These are phyloP conservation scores for Bujurquina vittata DNA, from an alignment of 2,113 vertebrate genomes.

Conservation along the genomic window DNA sequence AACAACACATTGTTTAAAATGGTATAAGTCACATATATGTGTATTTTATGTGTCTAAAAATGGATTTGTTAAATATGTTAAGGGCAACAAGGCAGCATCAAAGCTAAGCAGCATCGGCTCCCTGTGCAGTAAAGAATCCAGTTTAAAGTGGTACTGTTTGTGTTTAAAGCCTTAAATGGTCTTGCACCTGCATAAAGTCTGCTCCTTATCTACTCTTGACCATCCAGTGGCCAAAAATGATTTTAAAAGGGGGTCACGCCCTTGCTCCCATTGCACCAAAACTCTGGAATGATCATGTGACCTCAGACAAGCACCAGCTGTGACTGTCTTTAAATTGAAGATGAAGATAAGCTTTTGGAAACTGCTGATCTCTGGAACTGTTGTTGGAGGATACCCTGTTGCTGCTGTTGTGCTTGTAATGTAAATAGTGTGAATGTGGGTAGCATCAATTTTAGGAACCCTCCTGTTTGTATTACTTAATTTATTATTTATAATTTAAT, in stretches of 20 bases:
- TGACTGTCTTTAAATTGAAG: not conserved
- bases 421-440: not conserved
- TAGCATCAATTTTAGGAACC: not conserved
- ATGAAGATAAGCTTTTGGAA: not conserved
- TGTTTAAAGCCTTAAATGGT: too few relatives aligned
- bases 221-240: not conserved
- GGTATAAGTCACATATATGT: not conserved
- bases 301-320: not conserved
- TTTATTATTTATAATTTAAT: not conserved
- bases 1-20: not conserved
- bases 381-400: not conserved
- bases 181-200: not conserved
- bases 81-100: too few relatives aligned
- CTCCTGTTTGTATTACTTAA: not conserved
- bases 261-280: not conserved
- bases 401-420: not conserved
- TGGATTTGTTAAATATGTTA: too few relatives aligned
- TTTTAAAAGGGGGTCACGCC: not conserved
- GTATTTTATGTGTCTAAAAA: too few relatives aligned
- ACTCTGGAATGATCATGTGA: not conserved
- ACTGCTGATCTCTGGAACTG: not conserved
- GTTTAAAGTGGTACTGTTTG: too few relatives aligned
- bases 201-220: not conserved
- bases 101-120: too few relatives aligned
- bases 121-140: too few relatives aligned